Evolutionary conservation across 1,140 invertebrate genomes (phyloP).

Genomic region (Arion vulgaris): DNA sequence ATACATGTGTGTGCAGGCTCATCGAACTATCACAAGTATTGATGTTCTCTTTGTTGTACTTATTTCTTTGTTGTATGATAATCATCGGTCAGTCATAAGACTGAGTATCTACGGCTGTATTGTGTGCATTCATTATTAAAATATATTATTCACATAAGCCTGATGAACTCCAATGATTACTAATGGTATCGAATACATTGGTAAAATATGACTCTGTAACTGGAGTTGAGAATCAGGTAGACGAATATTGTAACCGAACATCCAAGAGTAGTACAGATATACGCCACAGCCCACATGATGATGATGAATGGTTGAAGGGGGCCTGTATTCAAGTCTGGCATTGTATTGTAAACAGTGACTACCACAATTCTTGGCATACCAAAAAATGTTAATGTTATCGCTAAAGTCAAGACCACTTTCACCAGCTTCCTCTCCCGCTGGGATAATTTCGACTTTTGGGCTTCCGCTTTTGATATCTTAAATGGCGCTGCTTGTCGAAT

Average conservation of each 20-base stretch:
- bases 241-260: conserved; percentile 5
- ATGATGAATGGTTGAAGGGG: no score
- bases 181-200: neutral
- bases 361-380: neutral
- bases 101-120: no score
- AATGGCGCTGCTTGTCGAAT: neutral
- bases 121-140: no score
- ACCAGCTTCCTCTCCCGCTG: neutral
- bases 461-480: neutral
- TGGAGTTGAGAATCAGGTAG: conserved; percentile 6
- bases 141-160: no score
- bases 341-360: neutral
- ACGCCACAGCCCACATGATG: neutral
- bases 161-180: neutral
- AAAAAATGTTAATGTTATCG: neutral
- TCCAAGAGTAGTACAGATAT: neutral
- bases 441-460: neutral
- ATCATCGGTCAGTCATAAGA: no score
- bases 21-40: no score
- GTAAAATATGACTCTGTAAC: neutral
- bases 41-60: no score
- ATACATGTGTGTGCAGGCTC: no score
- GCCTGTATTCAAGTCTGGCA: neutral
- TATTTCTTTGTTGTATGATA: no score
- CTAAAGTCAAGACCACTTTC: neutral